Evolutionary conservation across 2,888 invertebrate genomes (phyloP).

Genomic region (Mesoligia furuncula): DNA sequence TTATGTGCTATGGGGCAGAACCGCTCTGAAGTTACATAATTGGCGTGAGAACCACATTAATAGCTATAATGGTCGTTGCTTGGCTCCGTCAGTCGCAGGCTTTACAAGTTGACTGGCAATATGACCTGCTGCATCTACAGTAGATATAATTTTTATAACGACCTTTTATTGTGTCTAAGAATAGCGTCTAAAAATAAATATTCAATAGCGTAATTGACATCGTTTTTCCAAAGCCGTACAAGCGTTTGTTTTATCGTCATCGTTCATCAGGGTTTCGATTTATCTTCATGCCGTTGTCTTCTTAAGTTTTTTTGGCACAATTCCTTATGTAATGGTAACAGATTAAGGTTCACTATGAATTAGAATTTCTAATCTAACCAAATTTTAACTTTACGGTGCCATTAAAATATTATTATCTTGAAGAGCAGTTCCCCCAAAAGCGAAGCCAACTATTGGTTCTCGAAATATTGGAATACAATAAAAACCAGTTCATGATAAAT

Average conservation of each 20-base stretch:
- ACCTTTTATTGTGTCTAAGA: conserved; percentile 15
- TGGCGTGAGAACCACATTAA: conserved; percentile 44
- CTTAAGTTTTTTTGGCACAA: not conserved
- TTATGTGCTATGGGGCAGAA: conserved; percentile 1
- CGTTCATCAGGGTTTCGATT: conserved; percentile 4
- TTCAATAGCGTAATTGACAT: conserved; percentile 45
- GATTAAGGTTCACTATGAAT: not conserved
- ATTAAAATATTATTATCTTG: not conserved
- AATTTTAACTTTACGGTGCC: not conserved
- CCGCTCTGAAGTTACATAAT: conserved; percentile 33
- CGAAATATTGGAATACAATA: conserved; percentile 13
- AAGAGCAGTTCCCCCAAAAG: conserved; percentile 5
- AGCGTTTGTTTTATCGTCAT: not conserved
- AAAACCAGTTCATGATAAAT: conserved; percentile 17
- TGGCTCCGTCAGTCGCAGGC: conserved; percentile 1
- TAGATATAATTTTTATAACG: conserved; percentile 18
- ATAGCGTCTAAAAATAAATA: conserved; percentile 29
- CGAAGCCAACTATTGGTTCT: conserved; percentile 1
- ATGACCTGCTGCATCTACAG: conserved; percentile 13
- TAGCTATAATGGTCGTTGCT: conserved; percentile 5
- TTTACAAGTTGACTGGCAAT: conserved; percentile 10
- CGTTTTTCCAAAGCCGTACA: conserved; percentile 14
- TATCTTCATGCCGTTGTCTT: not conserved
- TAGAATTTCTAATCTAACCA: not conserved
- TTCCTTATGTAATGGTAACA: not conserved